These are phyloP conservation scores for Cynopterus sphinx DNA, from an alignment of 2,797 vertebrate species.

Conservation along the genomic window DNA sequence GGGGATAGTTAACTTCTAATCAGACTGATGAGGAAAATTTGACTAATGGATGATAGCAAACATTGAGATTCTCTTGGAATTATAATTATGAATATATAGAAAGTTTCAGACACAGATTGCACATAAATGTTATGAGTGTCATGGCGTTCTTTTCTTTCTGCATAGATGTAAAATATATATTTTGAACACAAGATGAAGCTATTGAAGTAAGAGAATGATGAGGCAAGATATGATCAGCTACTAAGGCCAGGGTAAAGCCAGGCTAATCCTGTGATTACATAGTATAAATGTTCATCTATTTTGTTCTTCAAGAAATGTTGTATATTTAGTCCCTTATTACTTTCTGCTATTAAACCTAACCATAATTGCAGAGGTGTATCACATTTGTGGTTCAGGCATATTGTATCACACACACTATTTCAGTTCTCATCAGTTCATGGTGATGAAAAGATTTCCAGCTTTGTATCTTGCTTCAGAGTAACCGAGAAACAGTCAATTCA, in stretches of 20 bases:
- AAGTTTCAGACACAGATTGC: not conserved
- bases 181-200: not conserved
- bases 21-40: not conserved
- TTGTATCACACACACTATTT: rapidly evolving
- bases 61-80: not conserved
- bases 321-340: not conserved
- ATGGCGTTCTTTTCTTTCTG: not conserved
- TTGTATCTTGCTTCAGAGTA: not conserved
- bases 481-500: not conserved
- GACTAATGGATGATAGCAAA: not conserved
- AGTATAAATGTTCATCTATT: not conserved
- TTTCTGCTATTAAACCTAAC: not conserved
- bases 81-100: not conserved
- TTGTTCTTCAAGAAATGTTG: constrained; percentile 36
- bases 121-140: not conserved
- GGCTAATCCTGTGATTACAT: not conserved
- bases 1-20: not conserved
- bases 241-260: not conserved
- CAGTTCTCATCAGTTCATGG: not conserved
- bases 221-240: not conserved
- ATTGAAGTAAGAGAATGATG: not conserved
- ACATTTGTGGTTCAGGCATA: not conserved
- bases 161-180: not conserved
- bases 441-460: not conserved
- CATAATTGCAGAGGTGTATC: not conserved